These are phyloP conservation scores for Tridacna crocea DNA, from an alignment of 2,888 invertebrate genomes.

Conservation along the genomic window DNA sequence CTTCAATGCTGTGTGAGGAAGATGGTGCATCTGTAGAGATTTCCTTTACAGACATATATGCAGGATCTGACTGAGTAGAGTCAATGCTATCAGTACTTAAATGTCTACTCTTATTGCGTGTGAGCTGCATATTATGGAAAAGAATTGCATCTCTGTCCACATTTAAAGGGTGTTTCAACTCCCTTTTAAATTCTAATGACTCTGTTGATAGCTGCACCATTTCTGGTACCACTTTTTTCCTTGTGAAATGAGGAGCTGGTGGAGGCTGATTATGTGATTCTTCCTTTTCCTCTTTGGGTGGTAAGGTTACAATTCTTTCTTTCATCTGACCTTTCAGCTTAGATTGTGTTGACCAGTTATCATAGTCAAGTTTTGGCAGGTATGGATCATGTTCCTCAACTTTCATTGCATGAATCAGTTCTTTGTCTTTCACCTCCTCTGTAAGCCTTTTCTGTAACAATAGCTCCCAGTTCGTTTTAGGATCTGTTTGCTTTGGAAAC, in stretches of 20 bases:
- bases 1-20: constrained; percentile 80
- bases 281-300: constrained; percentile 33
- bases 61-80: constrained; percentile 77
- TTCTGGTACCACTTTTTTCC: constrained; percentile 50
- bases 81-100: constrained; percentile 75
- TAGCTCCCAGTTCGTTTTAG: constrained; percentile 75
- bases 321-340: constrained; percentile 50
- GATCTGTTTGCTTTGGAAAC: constrained; percentile 28
- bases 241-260: constrained; percentile 43
- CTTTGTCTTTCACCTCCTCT: constrained; percentile 80
- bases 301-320: constrained; percentile 56
- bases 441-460: constrained; percentile 76
- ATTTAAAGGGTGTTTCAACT: constrained; percentile 65
- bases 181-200: constrained; percentile 67
- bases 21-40: constrained; percentile 56
- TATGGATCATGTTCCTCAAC: constrained; percentile 54
- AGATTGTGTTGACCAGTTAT: constrained; percentile 69
- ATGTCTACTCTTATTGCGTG: constrained; percentile 66
- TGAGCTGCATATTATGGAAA: constrained; percentile 79
- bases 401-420: constrained; percentile 71
- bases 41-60: constrained; percentile 68
- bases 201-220: constrained; percentile 63
- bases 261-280: constrained; percentile 23
- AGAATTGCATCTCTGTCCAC: constrained; percentile 79
- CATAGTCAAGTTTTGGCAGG: constrained; percentile 55